A percentile compares a stretch with the other conserved stretches of the same genome.
These are phyloP conservation scores for Drosophila azteca DNA, from an alignment of 1,140 invertebrate genomes.

Conservation along the genomic window DNA sequence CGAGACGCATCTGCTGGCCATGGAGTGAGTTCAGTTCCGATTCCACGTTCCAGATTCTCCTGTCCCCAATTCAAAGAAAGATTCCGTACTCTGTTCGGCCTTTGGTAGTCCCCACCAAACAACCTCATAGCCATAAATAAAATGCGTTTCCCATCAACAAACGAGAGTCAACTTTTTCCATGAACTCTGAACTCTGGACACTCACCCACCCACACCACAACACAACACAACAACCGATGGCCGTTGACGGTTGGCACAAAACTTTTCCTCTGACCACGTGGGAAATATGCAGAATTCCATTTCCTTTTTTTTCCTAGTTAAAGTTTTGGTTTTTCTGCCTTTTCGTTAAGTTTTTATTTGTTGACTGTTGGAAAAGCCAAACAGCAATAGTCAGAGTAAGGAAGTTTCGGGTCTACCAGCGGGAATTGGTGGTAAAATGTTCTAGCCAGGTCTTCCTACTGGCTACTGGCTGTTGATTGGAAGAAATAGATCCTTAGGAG, in stretches of 20 bases:
- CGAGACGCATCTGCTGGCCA: conserved; percentile 33
- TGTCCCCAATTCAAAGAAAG: neutral
- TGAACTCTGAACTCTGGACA: conserved; percentile 34
- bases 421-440: neutral
- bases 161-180: conserved; percentile 22
- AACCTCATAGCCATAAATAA: conserved; percentile 14
- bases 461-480: no score
- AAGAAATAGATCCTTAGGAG: no score
- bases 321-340: neutral
- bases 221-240: neutral
- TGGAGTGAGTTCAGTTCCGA: no score
- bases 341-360: neutral
- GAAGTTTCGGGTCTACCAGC: no score
- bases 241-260: conserved; percentile 34
- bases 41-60: conserved; percentile 9
- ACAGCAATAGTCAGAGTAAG: neutral
- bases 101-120: neutral
- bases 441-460: no score
- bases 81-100: neutral
- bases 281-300: conserved; percentile 49
- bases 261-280: conserved; percentile 38
- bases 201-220: no score
- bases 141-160: conserved; percentile 31
- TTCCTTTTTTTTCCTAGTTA: conserved; percentile 23
- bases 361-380: neutral